A percentile compares a stretch with the other conserved stretches of the same genome.
Conservation (phyloP, 2,888 invertebrate species). For the Caenorhabditis drosophilae region DNA sequence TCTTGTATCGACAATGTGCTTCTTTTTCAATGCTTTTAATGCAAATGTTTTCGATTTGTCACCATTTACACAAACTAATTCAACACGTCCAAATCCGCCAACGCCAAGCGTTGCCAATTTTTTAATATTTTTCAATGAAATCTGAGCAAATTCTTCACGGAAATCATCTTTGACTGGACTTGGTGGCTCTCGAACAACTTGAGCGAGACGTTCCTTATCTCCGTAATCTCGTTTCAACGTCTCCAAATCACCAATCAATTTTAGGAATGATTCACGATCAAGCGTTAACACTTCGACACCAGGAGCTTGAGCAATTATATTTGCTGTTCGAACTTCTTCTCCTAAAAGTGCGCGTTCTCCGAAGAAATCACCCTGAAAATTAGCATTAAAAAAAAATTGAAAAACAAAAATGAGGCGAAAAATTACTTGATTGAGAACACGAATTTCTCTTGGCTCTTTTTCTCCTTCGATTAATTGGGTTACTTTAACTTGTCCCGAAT, state of each 20-base stretch:
- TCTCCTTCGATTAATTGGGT: slow-evolving; percentile 70
- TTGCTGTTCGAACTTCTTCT: slow-evolving; percentile 85
- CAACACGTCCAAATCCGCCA: slow-evolving; percentile 89
- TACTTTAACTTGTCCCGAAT: slow-evolving; percentile 74
- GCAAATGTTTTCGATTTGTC: slow-evolving; percentile 77
- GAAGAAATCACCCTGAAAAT: slow-evolving; percentile 79
- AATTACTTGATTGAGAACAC: slow-evolving; percentile 73
- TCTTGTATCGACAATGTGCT: slow-evolving; percentile 85
- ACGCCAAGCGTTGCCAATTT: slow-evolving; percentile 86
- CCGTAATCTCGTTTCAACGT: slow-evolving; percentile 80
- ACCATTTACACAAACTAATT: slow-evolving; percentile 69
- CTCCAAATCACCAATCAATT: slow-evolving; percentile 82
- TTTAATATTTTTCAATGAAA: slow-evolving; percentile 81
- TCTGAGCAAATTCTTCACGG: slow-evolving; percentile 74
- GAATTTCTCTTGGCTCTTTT: slow-evolving; percentile 76
- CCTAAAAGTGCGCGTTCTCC: slow-evolving; percentile 86
- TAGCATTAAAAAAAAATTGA: neutral
- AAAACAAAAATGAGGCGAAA: neutral
- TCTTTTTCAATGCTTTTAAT: slow-evolving; percentile 86
- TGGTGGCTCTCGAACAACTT: slow-evolving; percentile 50
- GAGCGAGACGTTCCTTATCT: slow-evolving; percentile 71
- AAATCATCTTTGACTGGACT: slow-evolving; percentile 53
- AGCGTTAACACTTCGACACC: slow-evolving; percentile 85
- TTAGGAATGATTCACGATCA: slow-evolving; percentile 79
- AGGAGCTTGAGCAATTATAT: slow-evolving; percentile 84